Evolutionary conservation across 2,888 invertebrate species (phyloP), one percentile per base, ranked within the genome.

Genomic region (Drosophila yooni): DNA sequence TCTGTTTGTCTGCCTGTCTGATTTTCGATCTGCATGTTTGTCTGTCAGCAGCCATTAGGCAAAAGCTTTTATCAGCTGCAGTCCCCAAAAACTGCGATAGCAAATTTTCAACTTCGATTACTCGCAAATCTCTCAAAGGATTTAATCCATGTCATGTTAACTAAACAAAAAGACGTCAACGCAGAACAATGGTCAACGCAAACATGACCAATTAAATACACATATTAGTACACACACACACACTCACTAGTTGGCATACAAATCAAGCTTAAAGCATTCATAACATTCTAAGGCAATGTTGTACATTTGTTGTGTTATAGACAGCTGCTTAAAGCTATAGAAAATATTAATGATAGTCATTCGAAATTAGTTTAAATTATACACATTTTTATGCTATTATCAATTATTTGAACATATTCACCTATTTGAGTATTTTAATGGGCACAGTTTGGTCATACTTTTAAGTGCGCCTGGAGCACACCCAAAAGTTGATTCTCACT

Each of bases 21-120:
- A 10, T 27, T 38, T 34, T 51, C 46, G 13, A 48, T 61, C 33
- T 57, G 34, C 29, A 27, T 50, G 33, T 61, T 53, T 46, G 50
- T 58, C 54, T 38, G 38, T 48, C 51, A n/a, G 43, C 70, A 63
- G 50, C 71, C 79, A 82, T 72, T 81, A 74, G 65, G 51, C 70
- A 71, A 78, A 81, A 74, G 79, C 78, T 78, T 81, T 81, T 80
- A 85, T 81, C 77, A 74, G 62, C 46, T 74, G 56, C 60, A 71
- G 60, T 38, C 38, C 50, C n/a, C 40, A 36, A 50, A 56, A 59
- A 53, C 58, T 59, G 29, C 31, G 52, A 70, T 53, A 38, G 57
- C 50, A 68, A 78, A 82, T 56, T 76, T 82, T 73, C 72, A 62
- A 62, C 74, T 76, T 77, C 74, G 76, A 85, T 85, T 74, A 82